Conservation (phyloP, 92 coral and sea anemone genomes). For the Micromussa lordhowensis region DNA sequence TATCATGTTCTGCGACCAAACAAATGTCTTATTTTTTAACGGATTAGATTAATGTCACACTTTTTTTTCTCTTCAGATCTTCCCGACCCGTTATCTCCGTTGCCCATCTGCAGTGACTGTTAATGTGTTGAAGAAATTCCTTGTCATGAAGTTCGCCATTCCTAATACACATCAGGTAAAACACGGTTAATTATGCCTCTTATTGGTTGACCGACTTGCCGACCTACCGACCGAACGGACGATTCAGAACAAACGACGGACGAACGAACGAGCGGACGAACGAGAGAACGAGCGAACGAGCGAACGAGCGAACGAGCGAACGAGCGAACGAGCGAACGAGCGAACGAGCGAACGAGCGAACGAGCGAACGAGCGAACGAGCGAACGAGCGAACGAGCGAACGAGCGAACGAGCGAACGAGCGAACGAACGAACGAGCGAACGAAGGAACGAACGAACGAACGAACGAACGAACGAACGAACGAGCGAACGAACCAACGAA, state of each 20-base stretch:
- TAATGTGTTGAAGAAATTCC: slow-evolving; percentile 77
- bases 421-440: background rate
- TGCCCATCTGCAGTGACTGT: slow-evolving; percentile 84
- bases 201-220: background rate
- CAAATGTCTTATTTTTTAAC: too few species aligned
- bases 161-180: slow-evolving; percentile 77
- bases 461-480: background rate
- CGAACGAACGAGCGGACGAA: background rate
- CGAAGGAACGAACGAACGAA: slow-evolving; percentile 9
- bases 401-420: background rate
- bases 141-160: slow-evolving; percentile 74
- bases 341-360: slow-evolving; percentile 4
- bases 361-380: background rate
- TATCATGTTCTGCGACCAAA: too few species aligned
- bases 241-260: background rate
- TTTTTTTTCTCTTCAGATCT: slow-evolving; percentile 53
- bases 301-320: background rate
- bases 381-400: background rate
- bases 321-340: background rate
- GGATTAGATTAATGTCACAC: background rate
- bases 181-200: background rate
- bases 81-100: slow-evolving; percentile 86
- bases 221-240: slow-evolving; percentile 1
- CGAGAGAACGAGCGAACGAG: background rate
- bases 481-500: background rate